These are phyloP conservation scores for Sinella curviseta DNA, from an alignment of 1,140 invertebrate species.

Conservation along the genomic window DNA sequence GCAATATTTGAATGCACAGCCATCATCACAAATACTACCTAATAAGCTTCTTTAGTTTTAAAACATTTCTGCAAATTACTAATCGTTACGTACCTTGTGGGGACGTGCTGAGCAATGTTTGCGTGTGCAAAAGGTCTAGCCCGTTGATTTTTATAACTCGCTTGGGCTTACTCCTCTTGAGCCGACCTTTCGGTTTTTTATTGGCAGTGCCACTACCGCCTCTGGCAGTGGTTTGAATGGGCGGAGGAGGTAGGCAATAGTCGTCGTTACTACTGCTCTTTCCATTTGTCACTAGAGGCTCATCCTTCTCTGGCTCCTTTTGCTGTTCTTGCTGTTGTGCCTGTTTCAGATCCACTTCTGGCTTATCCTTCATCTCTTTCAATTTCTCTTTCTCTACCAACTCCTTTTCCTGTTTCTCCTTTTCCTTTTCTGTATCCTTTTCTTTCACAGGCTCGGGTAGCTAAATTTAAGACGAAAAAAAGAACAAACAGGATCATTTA, in stretches of 20 bases:
- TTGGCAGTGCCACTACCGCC: conserved; percentile 54
- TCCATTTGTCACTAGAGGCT: not conserved
- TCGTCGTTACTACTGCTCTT: conserved; percentile 11
- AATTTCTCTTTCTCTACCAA: not conserved
- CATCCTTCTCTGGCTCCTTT: not conserved
- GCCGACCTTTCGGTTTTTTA: conserved; percentile 55
- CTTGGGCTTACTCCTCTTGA: conserved; percentile 62
- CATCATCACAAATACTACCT: not conserved
- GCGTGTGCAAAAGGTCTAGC: conserved; percentile 83
- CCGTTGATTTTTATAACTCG: conserved; percentile 74
- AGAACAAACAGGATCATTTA: not conserved
- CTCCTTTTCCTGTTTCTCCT: not conserved
- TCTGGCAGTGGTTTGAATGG: conserved; percentile 49
- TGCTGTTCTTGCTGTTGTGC: not conserved
- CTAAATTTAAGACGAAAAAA: not conserved
- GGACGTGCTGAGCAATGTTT: conserved; percentile 82
- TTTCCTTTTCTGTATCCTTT: conserved; percentile 6
- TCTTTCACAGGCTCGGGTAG: not conserved
- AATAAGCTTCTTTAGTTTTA: too few species aligned
- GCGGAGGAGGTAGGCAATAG: conserved; percentile 45
- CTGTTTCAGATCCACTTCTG: not conserved
- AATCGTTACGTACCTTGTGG: conserved; percentile 60
- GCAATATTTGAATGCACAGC: too few species aligned
- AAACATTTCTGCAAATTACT: not conserved
- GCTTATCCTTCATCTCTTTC: conserved; percentile 17